A percentile compares a stretch with the other conserved stretches of the same genome.
These are phyloP conservation scores for Laspeyria flexula DNA, from an alignment of 2,888 invertebrate species.

Conservation along the genomic window DNA sequence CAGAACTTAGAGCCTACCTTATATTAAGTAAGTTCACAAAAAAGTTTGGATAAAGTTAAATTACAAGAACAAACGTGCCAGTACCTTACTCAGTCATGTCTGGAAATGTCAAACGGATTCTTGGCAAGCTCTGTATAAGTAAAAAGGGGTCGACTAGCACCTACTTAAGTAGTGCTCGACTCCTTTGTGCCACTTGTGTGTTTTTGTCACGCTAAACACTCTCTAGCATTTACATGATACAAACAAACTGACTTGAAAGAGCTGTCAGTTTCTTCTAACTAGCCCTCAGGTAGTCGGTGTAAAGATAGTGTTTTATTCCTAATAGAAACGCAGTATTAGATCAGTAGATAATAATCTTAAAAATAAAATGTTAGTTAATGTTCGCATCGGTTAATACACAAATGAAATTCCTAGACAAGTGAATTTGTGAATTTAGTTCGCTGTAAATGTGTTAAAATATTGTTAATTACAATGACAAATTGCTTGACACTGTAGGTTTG, in stretches of 20 bases:
- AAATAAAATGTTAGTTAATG: not conserved
- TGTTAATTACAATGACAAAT: not conserved
- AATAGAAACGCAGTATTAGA: no score
- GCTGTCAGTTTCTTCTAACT: not conserved
- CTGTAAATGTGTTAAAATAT: not conserved
- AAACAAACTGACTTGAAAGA: slow-evolving; percentile 14
- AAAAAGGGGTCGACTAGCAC: slow-evolving; percentile 31
- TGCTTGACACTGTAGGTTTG: not conserved
- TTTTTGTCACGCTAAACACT: slow-evolving; percentile 32
- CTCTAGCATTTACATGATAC: slow-evolving; percentile 33
- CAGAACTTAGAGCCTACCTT: no score
- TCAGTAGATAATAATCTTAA: no score
- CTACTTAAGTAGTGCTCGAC: slow-evolving; percentile 36
- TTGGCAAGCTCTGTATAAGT: slow-evolving; percentile 13
- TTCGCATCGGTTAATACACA: not conserved
- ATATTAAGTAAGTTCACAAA: no score
- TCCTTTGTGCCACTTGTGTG: slow-evolving; percentile 31
- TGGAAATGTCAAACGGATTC: slow-evolving; percentile 12
- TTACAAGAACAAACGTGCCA: not conserved
- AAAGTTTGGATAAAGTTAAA: no score
- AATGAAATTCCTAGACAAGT: not conserved
- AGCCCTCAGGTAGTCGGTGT: not conserved
- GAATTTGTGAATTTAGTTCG: not conserved
- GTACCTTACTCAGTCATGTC: slow-evolving; percentile 13
- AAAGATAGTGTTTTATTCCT: not conserved